These are phyloP conservation scores for Rhagoletis zephyria DNA, from an alignment of 1,140 invertebrate species.

Conservation along the genomic window DNA sequence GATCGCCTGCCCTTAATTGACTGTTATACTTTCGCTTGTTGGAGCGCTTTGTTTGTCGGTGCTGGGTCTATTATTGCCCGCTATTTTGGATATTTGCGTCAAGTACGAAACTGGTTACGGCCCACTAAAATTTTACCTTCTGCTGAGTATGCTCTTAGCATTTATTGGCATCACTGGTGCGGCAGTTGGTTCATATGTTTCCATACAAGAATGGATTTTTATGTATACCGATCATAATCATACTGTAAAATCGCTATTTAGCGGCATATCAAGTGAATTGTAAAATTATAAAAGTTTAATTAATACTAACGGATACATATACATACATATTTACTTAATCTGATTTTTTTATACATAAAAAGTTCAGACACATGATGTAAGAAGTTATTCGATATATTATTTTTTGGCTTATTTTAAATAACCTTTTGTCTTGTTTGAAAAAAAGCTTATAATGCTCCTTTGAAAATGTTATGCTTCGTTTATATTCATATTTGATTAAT, in stretches of 20 bases:
- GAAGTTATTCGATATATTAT: too few species aligned
- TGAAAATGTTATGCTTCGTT: too few species aligned
- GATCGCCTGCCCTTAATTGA: slow-evolving; percentile 62
- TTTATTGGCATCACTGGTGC: neutral
- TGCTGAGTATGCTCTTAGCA: neutral
- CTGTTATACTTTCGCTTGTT: slow-evolving; percentile 89
- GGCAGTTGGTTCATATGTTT: neutral
- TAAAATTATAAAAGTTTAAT: too few species aligned
- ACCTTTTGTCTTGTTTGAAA: too few species aligned
- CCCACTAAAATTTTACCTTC: neutral
- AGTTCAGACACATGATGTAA: too few species aligned
- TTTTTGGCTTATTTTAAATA: too few species aligned
- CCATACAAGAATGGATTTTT: slow-evolving; percentile 23
- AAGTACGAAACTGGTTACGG: slow-evolving; percentile 19
- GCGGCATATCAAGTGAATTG: neutral
- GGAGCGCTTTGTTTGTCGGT: slow-evolving; percentile 93
- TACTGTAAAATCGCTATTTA: neutral
- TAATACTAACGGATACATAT: too few species aligned
- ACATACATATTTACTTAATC: too few species aligned
- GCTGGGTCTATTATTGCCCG: slow-evolving; percentile 89
- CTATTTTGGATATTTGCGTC: slow-evolving; percentile 48
- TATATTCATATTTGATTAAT: too few species aligned
- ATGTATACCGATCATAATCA: neutral
- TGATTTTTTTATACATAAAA: too few species aligned
- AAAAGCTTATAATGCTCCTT: too few species aligned